Conservation (phyloP, 2,888 invertebrate genomes). For the Mythimna albipuncta region DNA sequence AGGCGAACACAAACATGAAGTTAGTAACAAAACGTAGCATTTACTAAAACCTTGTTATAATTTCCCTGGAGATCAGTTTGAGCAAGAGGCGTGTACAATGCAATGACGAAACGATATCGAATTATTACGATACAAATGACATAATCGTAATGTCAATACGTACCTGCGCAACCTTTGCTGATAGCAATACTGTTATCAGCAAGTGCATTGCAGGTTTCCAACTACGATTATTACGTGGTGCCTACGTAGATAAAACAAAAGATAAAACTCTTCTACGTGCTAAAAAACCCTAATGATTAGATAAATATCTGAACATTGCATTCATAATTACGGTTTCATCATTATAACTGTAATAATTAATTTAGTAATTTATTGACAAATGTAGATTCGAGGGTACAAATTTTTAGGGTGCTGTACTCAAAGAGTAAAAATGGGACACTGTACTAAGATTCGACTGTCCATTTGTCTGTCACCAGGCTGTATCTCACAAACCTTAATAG, state of each 20-base stretch:
- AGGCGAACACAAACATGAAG: neutral
- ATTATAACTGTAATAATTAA: slow-evolving; percentile 8
- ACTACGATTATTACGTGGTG: slow-evolving; percentile 12
- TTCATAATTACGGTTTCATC: neutral
- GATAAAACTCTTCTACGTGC: slow-evolving; percentile 38
- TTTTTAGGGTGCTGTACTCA: no score
- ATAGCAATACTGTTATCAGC: slow-evolving; percentile 31
- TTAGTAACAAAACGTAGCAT: neutral
- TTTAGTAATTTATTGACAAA: neutral
- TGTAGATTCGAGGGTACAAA: neutral
- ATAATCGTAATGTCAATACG: neutral
- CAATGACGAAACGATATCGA: slow-evolving; percentile 13
- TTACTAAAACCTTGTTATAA: slow-evolving; percentile 22
- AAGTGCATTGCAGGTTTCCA: slow-evolving; percentile 20
- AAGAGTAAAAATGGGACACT: no score
- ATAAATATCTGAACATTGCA: slow-evolving; percentile 2
- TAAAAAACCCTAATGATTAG: slow-evolving; percentile 6
- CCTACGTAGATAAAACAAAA: slow-evolving; percentile 7
- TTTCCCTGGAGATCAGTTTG: slow-evolving; percentile 23
- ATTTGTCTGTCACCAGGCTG: no score
- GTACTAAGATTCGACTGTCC: no score
- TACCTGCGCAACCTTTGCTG: neutral
- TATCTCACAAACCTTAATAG: no score
- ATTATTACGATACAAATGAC: slow-evolving; percentile 10
- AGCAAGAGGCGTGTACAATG: neutral